phyloP scores from a whole-genome alignment of 2,888 invertebrate species.

The Athetis lepigone region DNA sequence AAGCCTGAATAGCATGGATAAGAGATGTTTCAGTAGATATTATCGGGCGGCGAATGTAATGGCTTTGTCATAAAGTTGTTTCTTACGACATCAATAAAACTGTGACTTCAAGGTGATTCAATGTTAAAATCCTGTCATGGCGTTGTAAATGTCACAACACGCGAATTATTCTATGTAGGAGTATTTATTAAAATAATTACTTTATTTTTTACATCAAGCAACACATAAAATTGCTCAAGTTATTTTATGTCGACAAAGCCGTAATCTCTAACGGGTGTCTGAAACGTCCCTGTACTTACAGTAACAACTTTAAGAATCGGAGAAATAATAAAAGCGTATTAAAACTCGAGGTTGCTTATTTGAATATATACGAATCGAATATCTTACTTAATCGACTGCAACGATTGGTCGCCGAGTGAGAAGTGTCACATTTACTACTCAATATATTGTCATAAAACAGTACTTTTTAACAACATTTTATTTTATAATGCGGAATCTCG shows the following conservation, averaged over 20 bases:
- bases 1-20: conserved; percentile 39
- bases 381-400: conserved; percentile 77
- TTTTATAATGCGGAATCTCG: conserved; percentile 68
- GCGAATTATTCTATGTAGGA: conserved; percentile 50
- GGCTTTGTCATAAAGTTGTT: conserved; percentile 58
- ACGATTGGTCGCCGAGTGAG: conserved; percentile 77
- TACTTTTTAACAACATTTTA: conserved; percentile 73
- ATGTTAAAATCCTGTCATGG: conserved; percentile 52
- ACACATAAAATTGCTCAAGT: conserved; percentile 66
- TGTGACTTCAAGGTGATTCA: conserved; percentile 55
- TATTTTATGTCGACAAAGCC: conserved; percentile 68
- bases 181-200: conserved; percentile 49
- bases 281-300: conserved; percentile 63
- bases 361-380: conserved; percentile 78
- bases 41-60: conserved; percentile 51
- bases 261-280: conserved; percentile 71
- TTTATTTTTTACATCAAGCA: conserved; percentile 57
- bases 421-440: conserved; percentile 79
- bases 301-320: conserved; percentile 67
- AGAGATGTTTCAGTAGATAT: conserved; percentile 46
- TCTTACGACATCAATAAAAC: conserved; percentile 62
- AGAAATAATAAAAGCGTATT: conserved; percentile 73
- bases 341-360: conserved; percentile 73
- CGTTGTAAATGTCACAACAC: conserved; percentile 40
- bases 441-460: conserved; percentile 79